A percentile compares a stretch with the other conserved stretches of the same genome.
Conservation (phyloP, 2,113 vertebrate genomes). For the Corythornis vintsioides region DNA sequence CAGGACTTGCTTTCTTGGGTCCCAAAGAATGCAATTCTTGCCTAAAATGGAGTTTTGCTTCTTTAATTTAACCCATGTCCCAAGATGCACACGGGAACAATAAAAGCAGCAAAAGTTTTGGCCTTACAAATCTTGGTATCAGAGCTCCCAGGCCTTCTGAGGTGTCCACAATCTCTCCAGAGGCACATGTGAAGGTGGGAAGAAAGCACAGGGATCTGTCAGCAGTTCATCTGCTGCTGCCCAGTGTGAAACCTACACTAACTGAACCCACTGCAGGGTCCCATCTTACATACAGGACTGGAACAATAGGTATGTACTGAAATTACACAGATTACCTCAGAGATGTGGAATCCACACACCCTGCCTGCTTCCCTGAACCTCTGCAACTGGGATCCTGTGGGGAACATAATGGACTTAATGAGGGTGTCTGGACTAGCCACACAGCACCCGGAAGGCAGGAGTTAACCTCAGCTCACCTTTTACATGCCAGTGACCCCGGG, state of each 20-base stretch:
- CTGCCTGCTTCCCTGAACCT: constrained; percentile 52
- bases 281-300: neutral
- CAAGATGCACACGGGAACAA: neutral
- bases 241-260: neutral
- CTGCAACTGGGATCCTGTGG: constrained; percentile 50
- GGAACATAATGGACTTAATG: constrained; percentile 68
- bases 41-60: neutral
- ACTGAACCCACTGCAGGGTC: neutral
- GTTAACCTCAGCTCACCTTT: constrained; percentile 65
- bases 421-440: constrained; percentile 45
- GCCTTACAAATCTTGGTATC: neutral
- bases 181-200: fast-evolving
- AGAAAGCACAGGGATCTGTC: fast-evolving
- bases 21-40: neutral
- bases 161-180: neutral
- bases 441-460: constrained; percentile 57
- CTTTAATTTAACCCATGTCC: neutral
- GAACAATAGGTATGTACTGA: constrained; percentile 55
- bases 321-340: constrained; percentile 58
- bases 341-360: constrained; percentile 45
- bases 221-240: neutral
- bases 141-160: neutral
- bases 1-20: neutral
- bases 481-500: constrained; percentile 35
- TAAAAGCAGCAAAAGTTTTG: neutral